These are phyloP conservation scores for Mormyrus iriodes DNA, from an alignment of 2,113 vertebrate species.

Conservation along the genomic window DNA sequence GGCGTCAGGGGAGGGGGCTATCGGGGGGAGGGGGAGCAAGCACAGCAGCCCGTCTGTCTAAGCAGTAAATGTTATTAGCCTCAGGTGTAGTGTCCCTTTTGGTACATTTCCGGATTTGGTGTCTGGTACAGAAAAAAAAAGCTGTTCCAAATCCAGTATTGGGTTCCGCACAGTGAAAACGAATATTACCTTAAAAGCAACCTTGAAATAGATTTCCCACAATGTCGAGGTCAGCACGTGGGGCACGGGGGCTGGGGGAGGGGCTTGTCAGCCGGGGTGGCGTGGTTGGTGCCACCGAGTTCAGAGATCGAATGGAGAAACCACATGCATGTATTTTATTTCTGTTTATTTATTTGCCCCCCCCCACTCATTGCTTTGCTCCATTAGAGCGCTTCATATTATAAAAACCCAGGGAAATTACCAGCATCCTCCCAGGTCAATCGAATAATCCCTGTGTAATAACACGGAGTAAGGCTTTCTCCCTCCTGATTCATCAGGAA, in stretches of 20 bases:
- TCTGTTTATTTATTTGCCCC: slow-evolving; percentile 5
- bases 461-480: not conserved
- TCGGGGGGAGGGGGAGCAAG: slow-evolving; percentile 34
- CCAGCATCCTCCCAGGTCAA: slow-evolving; percentile 10
- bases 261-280: not conserved
- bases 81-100: slow-evolving; percentile 21
- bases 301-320: not conserved
- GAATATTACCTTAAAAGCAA: slow-evolving; percentile 35
- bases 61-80: slow-evolving; percentile 33
- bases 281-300: not conserved
- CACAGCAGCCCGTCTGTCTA: slow-evolving; percentile 27
- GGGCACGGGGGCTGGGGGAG: not conserved
- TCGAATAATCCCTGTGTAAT: not conserved
- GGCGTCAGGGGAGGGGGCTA: slow-evolving; percentile 55
- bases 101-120: slow-evolving; percentile 32
- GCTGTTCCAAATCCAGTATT: slow-evolving; percentile 36
- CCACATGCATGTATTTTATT: not conserved
- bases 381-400: not conserved
- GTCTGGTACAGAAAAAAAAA: slow-evolving; percentile 29
- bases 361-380: not conserved
- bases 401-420: slow-evolving; percentile 14
- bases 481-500: not conserved
- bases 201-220: slow-evolving; percentile 35
- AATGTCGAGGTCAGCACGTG: slow-evolving; percentile 10
- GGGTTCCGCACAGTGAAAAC: slow-evolving; percentile 32